Base-by-base conservation (phyloP, 1,140 invertebrate species). In the Drosophila littoralis region DNA sequence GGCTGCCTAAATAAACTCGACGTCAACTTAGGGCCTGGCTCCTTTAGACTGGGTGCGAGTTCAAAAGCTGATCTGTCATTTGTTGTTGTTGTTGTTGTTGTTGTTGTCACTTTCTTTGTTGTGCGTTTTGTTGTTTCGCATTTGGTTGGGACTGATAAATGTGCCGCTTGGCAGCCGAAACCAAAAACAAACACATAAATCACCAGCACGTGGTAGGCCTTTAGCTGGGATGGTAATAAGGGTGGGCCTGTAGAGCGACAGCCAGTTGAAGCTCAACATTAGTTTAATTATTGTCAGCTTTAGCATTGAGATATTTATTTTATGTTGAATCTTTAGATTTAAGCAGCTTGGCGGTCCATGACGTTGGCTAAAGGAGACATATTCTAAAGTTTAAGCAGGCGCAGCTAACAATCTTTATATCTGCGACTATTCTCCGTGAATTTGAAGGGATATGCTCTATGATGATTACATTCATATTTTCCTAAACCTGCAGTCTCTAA, bases 121-220 rank as follows among this genome's bases (percentile, higher is more conserved):
- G 22, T 28, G 22, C 9, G 2, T 13, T 1, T 13, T 32, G 6
- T 64, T 79, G 75, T 75, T 67, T 10, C 13, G 79, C 65, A 74
- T 66, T 60, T 74, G 52, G 22, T 28, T 63, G 65, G 60, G 50
- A 1, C 78, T 90, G 84, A 89, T 90, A 89, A 89, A 89, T 89
- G 85, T 89, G 77, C 77, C 59, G 73, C 79, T 28, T 35, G 66
- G 60, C 60, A 66, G 67, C 54, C 75, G 51, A 42, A 71, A 58
- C 68, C 77, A 89, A 84, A 89, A 89, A 89, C 85, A 89, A 89
- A 77, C 84, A 90, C 85, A 89, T 89, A 89, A 89, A 89, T 89
- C 84, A 89, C 74, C 76, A 59, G 76, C 79, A 70, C 63, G 76
- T 72, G 75, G 33, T 54, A 10, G 46, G 69, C 69, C 15, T 9